Conservation (phyloP, 2,888 invertebrate species). For the Andrena bucephala region DNA sequence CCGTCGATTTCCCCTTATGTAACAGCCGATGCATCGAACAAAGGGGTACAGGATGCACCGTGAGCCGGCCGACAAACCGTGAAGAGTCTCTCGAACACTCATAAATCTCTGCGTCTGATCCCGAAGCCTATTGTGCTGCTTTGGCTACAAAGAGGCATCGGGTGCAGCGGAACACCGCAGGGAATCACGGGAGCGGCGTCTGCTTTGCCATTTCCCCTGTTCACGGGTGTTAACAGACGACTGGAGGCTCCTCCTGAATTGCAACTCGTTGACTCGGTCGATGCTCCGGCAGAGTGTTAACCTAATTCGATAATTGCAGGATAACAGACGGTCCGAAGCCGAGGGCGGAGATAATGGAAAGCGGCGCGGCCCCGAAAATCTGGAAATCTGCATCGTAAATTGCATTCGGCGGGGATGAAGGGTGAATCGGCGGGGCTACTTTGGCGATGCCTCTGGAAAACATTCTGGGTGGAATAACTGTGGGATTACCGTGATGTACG, state of each 20-base stretch:
- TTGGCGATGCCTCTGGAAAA: background rate
- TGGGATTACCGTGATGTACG: conserved; percentile 4
- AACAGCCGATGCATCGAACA: conserved; percentile 9
- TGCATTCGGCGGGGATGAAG: background rate
- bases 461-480: conserved; percentile 9
- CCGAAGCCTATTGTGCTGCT: conserved; percentile 16
- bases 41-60: background rate
- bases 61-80: conserved; percentile 12
- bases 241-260: too few relatives aligned
- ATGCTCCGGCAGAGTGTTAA: background rate
- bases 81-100: conserved; percentile 2
- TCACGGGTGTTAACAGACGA: conserved; percentile 7
- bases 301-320: conserved; percentile 1
- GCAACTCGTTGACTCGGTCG: background rate
- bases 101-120: background rate
- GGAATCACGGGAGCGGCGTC: conserved; percentile 4
- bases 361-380: too few relatives aligned
- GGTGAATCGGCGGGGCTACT: background rate
- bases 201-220: background rate
- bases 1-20: background rate
- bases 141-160: conserved; percentile 9
- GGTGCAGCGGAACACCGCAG: background rate
- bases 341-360: background rate
- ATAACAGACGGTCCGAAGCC: background rate
- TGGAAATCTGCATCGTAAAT: background rate